Conservation (phyloP, 2,888 invertebrate genomes). For the Sinhomidia bicolor region DNA sequence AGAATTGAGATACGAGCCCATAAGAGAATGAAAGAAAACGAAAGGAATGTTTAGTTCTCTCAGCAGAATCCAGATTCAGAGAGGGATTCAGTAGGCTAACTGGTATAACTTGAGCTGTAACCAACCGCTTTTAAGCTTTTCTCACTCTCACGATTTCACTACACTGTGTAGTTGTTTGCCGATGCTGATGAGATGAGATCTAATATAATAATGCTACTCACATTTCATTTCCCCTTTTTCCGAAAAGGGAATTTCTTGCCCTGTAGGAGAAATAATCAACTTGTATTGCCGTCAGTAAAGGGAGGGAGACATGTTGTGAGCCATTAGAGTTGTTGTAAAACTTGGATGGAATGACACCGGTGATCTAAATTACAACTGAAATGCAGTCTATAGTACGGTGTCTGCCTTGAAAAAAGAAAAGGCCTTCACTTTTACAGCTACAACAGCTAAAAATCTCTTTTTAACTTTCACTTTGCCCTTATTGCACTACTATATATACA, state of each 20-base stretch:
- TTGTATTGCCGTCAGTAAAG: neutral
- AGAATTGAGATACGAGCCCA: neutral
- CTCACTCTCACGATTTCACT: neutral
- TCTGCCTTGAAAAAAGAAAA: neutral
- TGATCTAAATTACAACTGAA: conserved; percentile 35
- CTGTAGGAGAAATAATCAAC: neutral
- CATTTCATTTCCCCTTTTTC: neutral
- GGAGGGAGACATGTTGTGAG: neutral
- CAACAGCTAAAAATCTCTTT: neutral
- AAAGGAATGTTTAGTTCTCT: neutral
- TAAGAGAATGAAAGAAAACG: neutral
- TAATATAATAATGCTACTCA: neutral
- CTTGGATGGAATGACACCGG: conserved; percentile 14
- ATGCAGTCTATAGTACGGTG: neutral
- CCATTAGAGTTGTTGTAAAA: neutral
- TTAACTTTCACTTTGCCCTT: neutral
- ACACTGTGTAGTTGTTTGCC: neutral
- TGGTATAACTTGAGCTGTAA: neutral
- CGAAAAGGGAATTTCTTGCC: neutral
- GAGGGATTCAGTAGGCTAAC: neutral
- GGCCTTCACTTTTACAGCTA: neutral
- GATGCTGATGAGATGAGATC: neutral
- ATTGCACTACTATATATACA: neutral
- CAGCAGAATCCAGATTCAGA: conserved; percentile 8
- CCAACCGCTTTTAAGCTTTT: neutral